These are phyloP conservation scores for Parotocinclus haroldoi DNA, from an alignment of 2,797 vertebrate genomes.

Conservation along the genomic window DNA sequence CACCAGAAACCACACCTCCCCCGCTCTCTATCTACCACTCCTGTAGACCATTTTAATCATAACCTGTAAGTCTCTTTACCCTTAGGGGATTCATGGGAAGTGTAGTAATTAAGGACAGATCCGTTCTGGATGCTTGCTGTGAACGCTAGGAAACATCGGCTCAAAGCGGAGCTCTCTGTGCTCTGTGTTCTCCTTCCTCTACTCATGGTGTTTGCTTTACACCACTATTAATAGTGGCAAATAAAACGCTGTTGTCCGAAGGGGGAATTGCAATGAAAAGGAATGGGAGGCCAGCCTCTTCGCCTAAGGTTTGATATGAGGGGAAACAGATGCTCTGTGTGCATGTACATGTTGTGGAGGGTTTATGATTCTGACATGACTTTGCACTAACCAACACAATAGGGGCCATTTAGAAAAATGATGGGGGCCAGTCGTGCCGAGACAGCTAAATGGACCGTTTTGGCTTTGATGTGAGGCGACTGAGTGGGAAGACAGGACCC, in stretches of 20 bases:
- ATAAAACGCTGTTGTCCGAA: constrained; percentile 51
- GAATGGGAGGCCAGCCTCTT: constrained; percentile 34
- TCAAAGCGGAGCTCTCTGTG: constrained; percentile 49
- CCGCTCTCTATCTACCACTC: constrained; percentile 10
- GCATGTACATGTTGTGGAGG: constrained; percentile 6
- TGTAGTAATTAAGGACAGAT: constrained; percentile 67
- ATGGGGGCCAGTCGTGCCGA: constrained; percentile 47
- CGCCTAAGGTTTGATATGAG: constrained; percentile 52
- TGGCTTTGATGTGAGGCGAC: constrained; percentile 58
- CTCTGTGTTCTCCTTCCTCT: constrained; percentile 10
- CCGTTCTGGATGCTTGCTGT: constrained; percentile 56
- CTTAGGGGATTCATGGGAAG: constrained; percentile 58
- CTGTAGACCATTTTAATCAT: constrained; percentile 32
- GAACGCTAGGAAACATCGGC: constrained; percentile 49
- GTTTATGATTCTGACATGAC: constrained; percentile 53
- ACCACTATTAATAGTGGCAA: constrained; percentile 55
- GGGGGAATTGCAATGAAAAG: constrained; percentile 46
- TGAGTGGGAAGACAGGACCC: constrained; percentile 47
- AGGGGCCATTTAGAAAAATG: constrained; percentile 59
- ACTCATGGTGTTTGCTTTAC: constrained; percentile 66
- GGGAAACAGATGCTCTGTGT: constrained; percentile 66
- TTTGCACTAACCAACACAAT: constrained; percentile 60
- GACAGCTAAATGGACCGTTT: constrained; percentile 46
- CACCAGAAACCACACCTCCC: constrained; percentile 13
- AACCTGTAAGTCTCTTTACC: constrained; percentile 40